Base-by-base conservation (phyloP, 2,888 invertebrate genomes). In the Bellardia bayeri region DNA sequence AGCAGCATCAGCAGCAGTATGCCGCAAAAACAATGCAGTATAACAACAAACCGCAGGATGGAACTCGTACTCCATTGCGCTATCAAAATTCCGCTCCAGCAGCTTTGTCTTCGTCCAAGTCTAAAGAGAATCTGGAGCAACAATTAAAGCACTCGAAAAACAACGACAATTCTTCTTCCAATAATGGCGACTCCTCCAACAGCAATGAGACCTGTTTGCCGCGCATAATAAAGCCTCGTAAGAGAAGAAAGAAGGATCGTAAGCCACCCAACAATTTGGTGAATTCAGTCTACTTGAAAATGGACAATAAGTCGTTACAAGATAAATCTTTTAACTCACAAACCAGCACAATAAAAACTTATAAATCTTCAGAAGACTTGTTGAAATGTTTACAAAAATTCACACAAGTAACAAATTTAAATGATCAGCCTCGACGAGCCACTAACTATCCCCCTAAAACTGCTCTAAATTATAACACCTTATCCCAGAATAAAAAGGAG, bases 171-270 rank as follows among this genome's bases (percentile, higher is more conserved):
- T 66, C 75, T 0, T 80, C 80, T 13, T 88, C 88, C 16, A 82
- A 82, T 40, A 75, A 71, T 72, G 83, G 81, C 0, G 86, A 83
- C 23, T 76, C 85, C 3, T 84, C 82, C 11, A 85, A 84, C 45
- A 80, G 85, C 14, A 89, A 82, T 61, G 88, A 89, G 33, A 96
- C 96, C 89, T 97, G 97, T 94, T 94, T 98, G 91, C 98, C 98
- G 89, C 95, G 98, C 90, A 97, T 98, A 89, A 98, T 98, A 91
- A 98, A 98, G 93, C 98, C 98, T 7, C 94, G 98, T 72, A 98
- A 98, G 93, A 95, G 98, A 75, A 96, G 98, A 92, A 98, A 98
- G 96, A 98, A 98, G 94, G 98, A 98, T 92, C 95, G 97, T 90
- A 97, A 97, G 94, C 96, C 97, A 51, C 94, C 95, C 89, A 95